These are phyloP conservation scores for Eupithecia tripunctaria DNA, from an alignment of 2,888 invertebrate species.

Conservation along the genomic window DNA sequence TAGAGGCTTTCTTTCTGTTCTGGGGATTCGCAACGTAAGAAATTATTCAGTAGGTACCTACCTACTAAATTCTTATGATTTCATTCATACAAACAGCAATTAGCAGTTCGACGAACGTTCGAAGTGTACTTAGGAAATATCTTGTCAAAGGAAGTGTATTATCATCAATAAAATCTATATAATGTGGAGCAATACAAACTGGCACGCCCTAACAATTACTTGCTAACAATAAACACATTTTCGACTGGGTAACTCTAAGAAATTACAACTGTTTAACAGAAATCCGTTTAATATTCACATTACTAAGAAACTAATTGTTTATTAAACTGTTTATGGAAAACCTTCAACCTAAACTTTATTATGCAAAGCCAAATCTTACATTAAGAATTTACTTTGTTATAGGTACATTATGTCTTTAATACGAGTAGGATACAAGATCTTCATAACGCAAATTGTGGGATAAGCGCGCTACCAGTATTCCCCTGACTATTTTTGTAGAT, in stretches of 20 bases:
- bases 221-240: neutral
- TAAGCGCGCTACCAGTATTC: neutral
- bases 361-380: too few species aligned
- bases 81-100: neutral
- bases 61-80: neutral
- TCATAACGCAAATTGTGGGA: conserved; percentile 6
- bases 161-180: neutral
- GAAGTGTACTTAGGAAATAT: neutral
- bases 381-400: too few species aligned
- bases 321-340: too few species aligned
- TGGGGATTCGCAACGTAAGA: neutral
- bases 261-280: neutral
- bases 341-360: too few species aligned
- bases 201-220: neutral
- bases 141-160: neutral
- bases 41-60: neutral
- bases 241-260: neutral
- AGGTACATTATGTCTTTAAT: too few species aligned
- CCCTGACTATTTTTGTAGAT: neutral
- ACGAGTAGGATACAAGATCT: neutral
- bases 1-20: neutral
- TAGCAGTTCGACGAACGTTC: neutral
- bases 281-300: neutral
- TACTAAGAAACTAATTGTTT: neutral
- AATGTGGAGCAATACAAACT: neutral